Base-by-base conservation (phyloP, 2,888 invertebrate genomes). In the Limnephilus marmoratus region DNA sequence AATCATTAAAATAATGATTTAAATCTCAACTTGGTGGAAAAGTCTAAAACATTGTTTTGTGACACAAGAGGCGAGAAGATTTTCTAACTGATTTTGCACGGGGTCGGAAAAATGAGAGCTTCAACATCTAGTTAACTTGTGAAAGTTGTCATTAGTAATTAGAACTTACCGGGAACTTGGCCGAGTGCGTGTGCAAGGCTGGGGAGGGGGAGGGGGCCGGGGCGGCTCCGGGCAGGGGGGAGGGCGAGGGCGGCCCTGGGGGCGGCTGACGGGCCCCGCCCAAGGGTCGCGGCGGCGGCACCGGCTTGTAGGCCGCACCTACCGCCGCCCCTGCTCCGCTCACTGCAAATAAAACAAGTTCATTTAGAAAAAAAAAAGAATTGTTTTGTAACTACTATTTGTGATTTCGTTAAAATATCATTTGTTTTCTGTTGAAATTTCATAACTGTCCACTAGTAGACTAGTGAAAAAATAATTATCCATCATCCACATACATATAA, bases 91-190 rank as follows among this genome's bases (percentile, higher is more conserved):
- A n/a, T n/a, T n/a, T n/a, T n/a, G n/a, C 18, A 4, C 18, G 53
- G 5, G 2, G 2, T 18, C 4, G 53, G 53, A 18, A 18, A 18
- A 68, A 24, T 68, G 9, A 68, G 24, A 4, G 68, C 1, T 68
- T 24, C 24, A 68, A 24, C 45, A 49, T 49, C 13, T 49, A 49
- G 45, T 49, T 49, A 49, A 49, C 49, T 4, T 15, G 49, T 49
- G 49, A 49, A 15, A 49, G 12, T 13, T 13, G 49, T 49, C 49
- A 15, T 7, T 24, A 7, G 9, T 9, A 68, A 24, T 24, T 24
- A 68, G 24, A 68, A 96, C 97, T 97, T 96, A 98, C 98, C 95
- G 98, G 98, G 95, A 98, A 98, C 95, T 98, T 98, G 94, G 97
- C 97, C 94, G 98, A 98, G 95, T 98, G 98, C 49, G 98, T 98